Base-by-base conservation (phyloP, 2,797 vertebrate species). In the Chaetodon trifasciatus region DNA sequence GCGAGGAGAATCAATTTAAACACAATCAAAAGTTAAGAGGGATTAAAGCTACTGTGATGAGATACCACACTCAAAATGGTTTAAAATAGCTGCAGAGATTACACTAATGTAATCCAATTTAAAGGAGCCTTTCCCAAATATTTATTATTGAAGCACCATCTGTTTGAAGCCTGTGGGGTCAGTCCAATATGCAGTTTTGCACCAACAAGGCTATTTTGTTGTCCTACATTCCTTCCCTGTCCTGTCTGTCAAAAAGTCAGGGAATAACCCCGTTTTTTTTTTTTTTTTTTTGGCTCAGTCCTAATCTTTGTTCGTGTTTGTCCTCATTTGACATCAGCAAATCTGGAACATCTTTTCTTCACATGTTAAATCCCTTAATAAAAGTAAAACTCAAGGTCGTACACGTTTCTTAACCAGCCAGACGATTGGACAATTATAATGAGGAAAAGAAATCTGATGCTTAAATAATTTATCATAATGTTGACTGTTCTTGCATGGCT, bases 71-170 rank as follows among this genome's bases (percentile, higher is more conserved):
- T 92, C 61, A 89, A 93, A 93, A 95, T 91, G 79, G 83, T 92
- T 95, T 90, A 88, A 93, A 95, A 95, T 94, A 95, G 93, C 93
- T 90, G 81, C 83, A 86, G 81, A 92, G 92, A 94, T 95, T 94
- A 93, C 81, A 93, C 81, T 93, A 94, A 95, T 95, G 91, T 95
- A 95, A 95, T 96, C 92, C 92, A 93, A 93, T 96, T 95, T 93
- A 94, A 94, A 94, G 91, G 84, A 89, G 90, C 92, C 91, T 90
- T 90, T 86, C 78, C 86, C 86, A 93, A 92, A 94, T 95, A 92
- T 95, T 93, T 94, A 95, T 93, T 92, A 94, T 95, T 95, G 81
- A 92, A 91, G 86, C 84, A 76, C 93, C 92, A 94, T 95, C 94
- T 95, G 94, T 82, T 94, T 88, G 64, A 91, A 91, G 94, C 92